Evolutionary conservation across 2,113 vertebrate genomes (phyloP).

Genomic region (Eubucco bourcierii): DNA sequence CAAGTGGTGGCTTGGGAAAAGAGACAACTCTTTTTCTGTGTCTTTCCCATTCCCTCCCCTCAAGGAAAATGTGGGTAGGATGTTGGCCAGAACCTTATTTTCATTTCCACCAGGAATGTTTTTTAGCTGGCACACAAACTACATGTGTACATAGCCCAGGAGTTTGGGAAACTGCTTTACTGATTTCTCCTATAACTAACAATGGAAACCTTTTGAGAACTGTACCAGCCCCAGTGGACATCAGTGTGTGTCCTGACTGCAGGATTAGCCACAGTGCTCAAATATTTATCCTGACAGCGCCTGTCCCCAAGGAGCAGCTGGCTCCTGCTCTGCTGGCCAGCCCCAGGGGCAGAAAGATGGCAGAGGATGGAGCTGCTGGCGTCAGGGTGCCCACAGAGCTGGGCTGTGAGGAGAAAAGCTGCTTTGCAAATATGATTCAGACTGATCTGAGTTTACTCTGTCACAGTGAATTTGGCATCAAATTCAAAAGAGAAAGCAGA

Average conservation of each 20-base stretch:
- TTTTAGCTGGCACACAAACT: constrained; percentile 58
- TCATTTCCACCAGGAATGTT: constrained; percentile 64
- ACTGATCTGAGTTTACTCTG: background rate
- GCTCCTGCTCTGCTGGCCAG: background rate
- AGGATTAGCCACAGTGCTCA: background rate
- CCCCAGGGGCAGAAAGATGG: background rate
- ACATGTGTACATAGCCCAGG: constrained; percentile 51
- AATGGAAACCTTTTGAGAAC: constrained; percentile 65
- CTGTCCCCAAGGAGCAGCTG: background rate
- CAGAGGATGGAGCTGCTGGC: background rate
- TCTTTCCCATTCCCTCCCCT: background rate
- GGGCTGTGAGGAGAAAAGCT: background rate
- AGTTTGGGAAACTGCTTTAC: constrained; percentile 58
- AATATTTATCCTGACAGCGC: constrained; percentile 7
- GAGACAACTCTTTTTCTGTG: background rate
- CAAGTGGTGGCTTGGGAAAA: background rate
- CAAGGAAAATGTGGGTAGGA: constrained; percentile 17
- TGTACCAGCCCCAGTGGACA: background rate
- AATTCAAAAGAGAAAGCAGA: background rate
- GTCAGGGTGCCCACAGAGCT: background rate
- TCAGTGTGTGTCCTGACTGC: background rate
- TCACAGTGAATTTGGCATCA: background rate
- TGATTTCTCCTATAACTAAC: constrained; percentile 60
- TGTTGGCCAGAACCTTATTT: constrained; percentile 65
- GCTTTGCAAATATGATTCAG: background rate